Percentiles rank a stretch among this genome's conserved stretches.
phyloP scores from a whole-genome alignment of 2,113 vertebrate species.

The Ptilonorhynchus violaceus region DNA sequence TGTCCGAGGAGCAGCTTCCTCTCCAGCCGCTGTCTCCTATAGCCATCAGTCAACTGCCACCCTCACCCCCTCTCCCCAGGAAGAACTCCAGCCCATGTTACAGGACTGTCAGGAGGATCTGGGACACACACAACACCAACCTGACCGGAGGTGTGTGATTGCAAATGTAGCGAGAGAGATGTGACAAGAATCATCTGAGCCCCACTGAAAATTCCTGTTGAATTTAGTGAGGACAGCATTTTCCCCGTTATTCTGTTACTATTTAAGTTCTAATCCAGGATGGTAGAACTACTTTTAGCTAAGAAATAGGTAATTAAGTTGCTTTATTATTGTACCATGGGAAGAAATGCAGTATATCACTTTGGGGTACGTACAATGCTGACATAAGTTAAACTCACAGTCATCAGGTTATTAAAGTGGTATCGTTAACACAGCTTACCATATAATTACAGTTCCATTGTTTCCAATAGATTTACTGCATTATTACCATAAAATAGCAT shows the following conservation, averaged over 20 bases:
- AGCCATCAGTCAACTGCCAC: slow-evolving; percentile 98
- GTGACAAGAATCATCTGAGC: background rate
- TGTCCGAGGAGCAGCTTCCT: slow-evolving; percentile 91
- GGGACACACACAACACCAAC: slow-evolving; percentile 72
- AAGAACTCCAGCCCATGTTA: slow-evolving; percentile 95
- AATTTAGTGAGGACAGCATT: background rate
- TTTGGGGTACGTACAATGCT: background rate
- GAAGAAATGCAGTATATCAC: slow-evolving; percentile 31
- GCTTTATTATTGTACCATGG: background rate
- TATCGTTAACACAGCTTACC: slow-evolving; percentile 54
- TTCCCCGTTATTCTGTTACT: background rate
- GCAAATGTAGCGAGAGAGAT: background rate
- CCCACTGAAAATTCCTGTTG: background rate
- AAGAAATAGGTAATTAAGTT: background rate
- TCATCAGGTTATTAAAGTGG: slow-evolving; percentile 44
- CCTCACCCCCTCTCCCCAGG: slow-evolving; percentile 95
- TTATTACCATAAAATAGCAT: slow-evolving; percentile 67
- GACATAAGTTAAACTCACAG: slow-evolving; percentile 43
- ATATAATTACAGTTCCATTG: slow-evolving; percentile 62
- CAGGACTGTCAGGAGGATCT: slow-evolving; percentile 84
- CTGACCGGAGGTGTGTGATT: slow-evolving; percentile 86
- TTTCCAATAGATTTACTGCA: slow-evolving; percentile 65
- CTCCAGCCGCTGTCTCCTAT: slow-evolving; percentile 95
- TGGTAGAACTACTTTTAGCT: background rate
- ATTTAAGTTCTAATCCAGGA: background rate